These are phyloP conservation scores for Climacteris rufus DNA, from an alignment of 2,113 vertebrate genomes.

Conservation along the genomic window DNA sequence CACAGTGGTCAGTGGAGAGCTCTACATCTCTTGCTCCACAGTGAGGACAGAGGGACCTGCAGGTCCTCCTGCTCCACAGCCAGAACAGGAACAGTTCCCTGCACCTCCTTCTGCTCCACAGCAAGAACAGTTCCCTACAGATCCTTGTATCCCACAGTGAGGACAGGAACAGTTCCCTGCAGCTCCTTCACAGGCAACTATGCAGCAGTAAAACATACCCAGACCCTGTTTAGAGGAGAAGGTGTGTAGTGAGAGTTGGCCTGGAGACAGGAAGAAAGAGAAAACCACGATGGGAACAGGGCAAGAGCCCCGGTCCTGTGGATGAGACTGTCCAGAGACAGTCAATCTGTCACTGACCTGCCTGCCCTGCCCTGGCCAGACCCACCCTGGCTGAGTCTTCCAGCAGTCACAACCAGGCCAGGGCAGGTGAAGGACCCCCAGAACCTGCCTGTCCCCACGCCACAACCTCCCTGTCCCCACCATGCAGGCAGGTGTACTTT, in stretches of 20 bases:
- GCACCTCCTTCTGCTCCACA: background rate
- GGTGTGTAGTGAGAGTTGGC: accelerated
- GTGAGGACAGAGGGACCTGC: background rate
- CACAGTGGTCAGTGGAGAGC: background rate
- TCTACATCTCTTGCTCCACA: background rate
- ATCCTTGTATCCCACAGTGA: too few species aligned
- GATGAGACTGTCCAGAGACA: background rate
- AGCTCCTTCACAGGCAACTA: background rate
- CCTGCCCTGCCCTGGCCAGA: background rate
- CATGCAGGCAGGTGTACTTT: background rate
- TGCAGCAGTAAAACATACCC: accelerated
- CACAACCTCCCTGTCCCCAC: background rate
- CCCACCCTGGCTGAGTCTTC: background rate
- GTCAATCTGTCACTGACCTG: accelerated
- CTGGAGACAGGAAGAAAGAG: background rate
- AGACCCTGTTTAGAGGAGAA: background rate
- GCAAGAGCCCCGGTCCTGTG: background rate
- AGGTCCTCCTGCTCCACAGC: accelerated
- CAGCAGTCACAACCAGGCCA: accelerated
- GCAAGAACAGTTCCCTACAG: background rate
- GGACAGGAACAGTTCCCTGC: background rate
- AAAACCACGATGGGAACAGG: accelerated
- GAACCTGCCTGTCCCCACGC: background rate
- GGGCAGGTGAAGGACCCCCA: background rate
- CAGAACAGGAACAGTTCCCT: background rate